Conservation (phyloP, 2,113 vertebrate genomes). For the Cercopithecus mona region DNA sequence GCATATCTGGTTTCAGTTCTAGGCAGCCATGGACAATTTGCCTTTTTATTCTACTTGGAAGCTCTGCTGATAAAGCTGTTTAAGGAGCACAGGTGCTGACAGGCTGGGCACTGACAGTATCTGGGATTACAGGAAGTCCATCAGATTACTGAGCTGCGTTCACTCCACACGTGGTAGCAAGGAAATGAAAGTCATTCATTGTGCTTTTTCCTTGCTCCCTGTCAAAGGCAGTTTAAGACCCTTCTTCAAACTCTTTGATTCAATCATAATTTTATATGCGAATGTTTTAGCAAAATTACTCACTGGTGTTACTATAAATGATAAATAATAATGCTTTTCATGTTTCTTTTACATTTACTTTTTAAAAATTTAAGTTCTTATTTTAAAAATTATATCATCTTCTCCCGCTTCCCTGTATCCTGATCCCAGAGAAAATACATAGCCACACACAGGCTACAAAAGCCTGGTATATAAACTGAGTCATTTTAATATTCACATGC, state of each 20-base stretch:
- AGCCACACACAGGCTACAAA: background rate
- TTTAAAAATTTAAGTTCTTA: background rate
- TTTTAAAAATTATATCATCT: background rate
- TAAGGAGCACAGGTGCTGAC: constrained; percentile 10
- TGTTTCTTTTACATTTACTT: constrained; percentile 7
- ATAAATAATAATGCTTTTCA: background rate
- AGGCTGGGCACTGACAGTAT: background rate
- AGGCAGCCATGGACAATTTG: background rate
- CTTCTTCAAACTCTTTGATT: background rate
- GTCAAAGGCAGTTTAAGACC: background rate
- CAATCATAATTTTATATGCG: background rate
- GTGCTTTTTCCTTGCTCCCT: background rate
- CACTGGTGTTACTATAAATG: background rate
- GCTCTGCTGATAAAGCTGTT: constrained; percentile 2
- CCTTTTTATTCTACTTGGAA: constrained; percentile 1
- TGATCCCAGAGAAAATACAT: background rate
- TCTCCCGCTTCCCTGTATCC: background rate
- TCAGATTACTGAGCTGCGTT: background rate
- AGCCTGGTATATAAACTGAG: background rate
- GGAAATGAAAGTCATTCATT: background rate
- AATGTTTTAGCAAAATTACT: background rate
- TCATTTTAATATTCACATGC: background rate
- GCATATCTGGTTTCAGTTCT: background rate
- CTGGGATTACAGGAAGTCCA: background rate
- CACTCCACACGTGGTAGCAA: background rate